Evolutionary conservation across 2,797 vertebrate genomes (phyloP).

Genomic region (Muraenolepis orangiensis): DNA sequence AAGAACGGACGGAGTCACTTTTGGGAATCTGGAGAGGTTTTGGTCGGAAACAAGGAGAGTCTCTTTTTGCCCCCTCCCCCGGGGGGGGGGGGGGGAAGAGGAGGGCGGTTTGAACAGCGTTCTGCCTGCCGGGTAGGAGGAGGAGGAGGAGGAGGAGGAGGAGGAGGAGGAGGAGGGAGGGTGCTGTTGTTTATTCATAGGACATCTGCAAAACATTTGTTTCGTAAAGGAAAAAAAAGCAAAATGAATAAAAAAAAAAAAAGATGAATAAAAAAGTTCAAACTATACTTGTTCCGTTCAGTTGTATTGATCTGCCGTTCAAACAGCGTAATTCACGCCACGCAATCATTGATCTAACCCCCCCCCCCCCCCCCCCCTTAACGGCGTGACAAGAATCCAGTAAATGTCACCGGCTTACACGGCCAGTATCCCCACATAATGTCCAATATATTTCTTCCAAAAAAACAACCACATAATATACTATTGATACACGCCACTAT

Average conservation of each 20-base stretch:
- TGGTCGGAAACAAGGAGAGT: conserved; percentile 63
- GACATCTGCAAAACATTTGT: conserved; percentile 80
- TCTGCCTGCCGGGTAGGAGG: too few relatives aligned
- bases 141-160: too few relatives aligned
- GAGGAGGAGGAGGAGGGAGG: conserved; percentile 57
- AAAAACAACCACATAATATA: background rate
- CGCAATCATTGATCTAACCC: background rate
- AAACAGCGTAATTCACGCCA: background rate
- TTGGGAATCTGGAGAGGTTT: conserved; percentile 67
- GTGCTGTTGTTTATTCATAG: conserved; percentile 80
- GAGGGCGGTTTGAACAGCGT: conserved; percentile 43
- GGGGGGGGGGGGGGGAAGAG: conserved; percentile 43
- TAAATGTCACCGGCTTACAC: background rate
- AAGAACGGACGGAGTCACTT: conserved; percentile 60
- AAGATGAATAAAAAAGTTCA: conserved; percentile 73
- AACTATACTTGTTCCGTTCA: conserved; percentile 36
- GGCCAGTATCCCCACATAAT: background rate
- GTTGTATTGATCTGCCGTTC: background rate
- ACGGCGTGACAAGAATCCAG: background rate
- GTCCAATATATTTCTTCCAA: background rate
- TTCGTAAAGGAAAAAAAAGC: conserved; percentile 75
- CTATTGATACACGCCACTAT: conserved; percentile 6
- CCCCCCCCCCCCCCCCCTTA: too few relatives aligned
- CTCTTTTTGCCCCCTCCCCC: too few relatives aligned
- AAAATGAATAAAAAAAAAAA: conserved; percentile 58